Conservation (phyloP, 2,888 invertebrate species). For the Alloscopus bannaensis region DNA sequence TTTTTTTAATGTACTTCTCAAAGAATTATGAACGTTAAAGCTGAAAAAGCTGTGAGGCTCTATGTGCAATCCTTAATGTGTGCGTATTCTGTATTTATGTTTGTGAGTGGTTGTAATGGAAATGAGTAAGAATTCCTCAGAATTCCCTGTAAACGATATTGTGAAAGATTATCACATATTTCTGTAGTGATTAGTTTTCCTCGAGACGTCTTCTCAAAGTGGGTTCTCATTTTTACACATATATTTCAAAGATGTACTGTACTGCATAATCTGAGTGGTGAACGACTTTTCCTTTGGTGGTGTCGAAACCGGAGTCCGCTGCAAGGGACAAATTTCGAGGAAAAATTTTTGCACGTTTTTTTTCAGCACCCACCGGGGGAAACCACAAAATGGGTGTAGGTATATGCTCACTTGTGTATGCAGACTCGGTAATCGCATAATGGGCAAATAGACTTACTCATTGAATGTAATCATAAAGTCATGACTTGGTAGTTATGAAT, state of each 20-base stretch:
- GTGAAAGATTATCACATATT: constrained; percentile 24
- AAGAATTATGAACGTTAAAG: too few species aligned
- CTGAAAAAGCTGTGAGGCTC: constrained; percentile 1
- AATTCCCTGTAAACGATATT: constrained; percentile 26
- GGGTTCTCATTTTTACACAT: too few species aligned
- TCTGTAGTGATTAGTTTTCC: constrained; percentile 23
- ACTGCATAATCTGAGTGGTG: too few species aligned
- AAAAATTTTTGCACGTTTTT: constrained; percentile 30
- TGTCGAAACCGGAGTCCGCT: constrained; percentile 44
- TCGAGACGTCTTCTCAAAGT: too few species aligned
- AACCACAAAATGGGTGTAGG: constrained; percentile 16
- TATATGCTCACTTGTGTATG: too few species aligned
- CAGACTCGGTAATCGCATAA: constrained; percentile 9
- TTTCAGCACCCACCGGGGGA: not conserved
- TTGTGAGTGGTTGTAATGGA: not conserved
- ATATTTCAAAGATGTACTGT: too few species aligned
- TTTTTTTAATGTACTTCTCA: constrained; percentile 32
- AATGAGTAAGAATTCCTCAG: constrained; percentile 35
- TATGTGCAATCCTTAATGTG: not conserved
- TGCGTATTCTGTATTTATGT: not conserved
- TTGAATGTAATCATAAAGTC: constrained; percentile 42
- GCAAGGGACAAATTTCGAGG: constrained; percentile 4
- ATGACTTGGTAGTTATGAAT: constrained; percentile 43
- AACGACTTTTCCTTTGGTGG: constrained; percentile 33
- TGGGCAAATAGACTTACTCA: constrained; percentile 28